Evolutionary conservation across 2,113 vertebrate genomes (phyloP), one percentile per base, ranked within the genome.

Genomic region (Pygoscelis antarcticus): DNA sequence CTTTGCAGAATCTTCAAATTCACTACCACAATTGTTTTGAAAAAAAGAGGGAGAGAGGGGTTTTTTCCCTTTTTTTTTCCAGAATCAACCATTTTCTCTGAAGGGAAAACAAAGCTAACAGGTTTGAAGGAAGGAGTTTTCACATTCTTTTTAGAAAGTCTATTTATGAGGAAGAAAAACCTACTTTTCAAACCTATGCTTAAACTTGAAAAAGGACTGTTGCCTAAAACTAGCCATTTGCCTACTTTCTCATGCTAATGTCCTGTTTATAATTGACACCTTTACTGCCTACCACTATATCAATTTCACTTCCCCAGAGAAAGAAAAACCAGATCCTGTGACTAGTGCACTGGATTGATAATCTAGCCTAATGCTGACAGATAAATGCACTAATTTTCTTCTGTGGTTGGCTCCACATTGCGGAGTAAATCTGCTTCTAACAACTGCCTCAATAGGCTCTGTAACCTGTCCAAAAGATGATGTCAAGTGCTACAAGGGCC

Each of bases 331-430:
- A 98, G 97, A 97, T 98, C 98, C 98, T 99, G 98, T 99, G 98
- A 99, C 99, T 98, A 98, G 98, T 98, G 98, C 96, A 97, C 96
- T 98, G 99, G 98, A 98, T 98, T 99, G 99, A 99, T 99, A 99
- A 99, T 99, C 97, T 99, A 99, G 99, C 98, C 98, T 97, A 98
- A 99, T 98, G 99, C 99, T 99, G 99, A 99, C 99, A 99, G 99
- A 98, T 99, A 99, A 99, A 99, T 99, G 99, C 98, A 99, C 99
- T 99, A 99, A 99, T 99, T 99, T 99, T 99, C 99, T 98, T 98
- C 98, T 99, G 98, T 99, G 98, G 98, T 97, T 95, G 87, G 97
- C 98, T 98, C 99, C 98, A 98, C 99, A 98, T 99, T 98, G 97
- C 98, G 94, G 98, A 98, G 98, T 99, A 98, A 98, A 98, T 97